phyloP scores from a whole-genome alignment of 1,140 invertebrate genomes.

The Homalodisca vitripennis region DNA sequence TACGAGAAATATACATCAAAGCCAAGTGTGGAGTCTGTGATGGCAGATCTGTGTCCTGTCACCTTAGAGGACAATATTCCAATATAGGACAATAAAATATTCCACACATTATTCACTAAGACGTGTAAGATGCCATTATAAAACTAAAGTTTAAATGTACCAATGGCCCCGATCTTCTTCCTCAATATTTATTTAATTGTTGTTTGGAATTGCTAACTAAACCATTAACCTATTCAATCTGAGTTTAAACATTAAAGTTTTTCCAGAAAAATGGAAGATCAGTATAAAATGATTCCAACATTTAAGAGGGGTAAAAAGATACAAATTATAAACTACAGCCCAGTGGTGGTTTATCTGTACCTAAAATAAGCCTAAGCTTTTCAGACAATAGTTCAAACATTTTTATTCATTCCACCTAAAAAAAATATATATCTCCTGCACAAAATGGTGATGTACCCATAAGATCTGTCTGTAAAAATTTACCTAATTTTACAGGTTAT shows the following conservation, averaged over 20 bases:
- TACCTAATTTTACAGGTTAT: background rate
- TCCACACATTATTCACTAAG: background rate
- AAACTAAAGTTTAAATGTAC: background rate
- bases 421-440: background rate
- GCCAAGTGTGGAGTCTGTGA: background rate
- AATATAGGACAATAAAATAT: background rate
- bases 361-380: background rate
- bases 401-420: background rate
- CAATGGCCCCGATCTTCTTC: background rate
- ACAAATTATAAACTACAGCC: background rate
- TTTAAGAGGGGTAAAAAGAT: background rate
- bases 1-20: background rate
- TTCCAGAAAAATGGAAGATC: background rate
- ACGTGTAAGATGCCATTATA: background rate
- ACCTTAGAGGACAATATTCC: no score
- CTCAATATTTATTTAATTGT: background rate
- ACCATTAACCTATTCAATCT: background rate
- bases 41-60: background rate
- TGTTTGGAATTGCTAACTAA: background rate
- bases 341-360: background rate
- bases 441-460: background rate
- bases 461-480: background rate
- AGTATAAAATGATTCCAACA: background rate
- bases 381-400: background rate
- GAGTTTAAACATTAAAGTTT: background rate